These are phyloP conservation scores for Spea bombifrons DNA, from an alignment of 2,113 vertebrate species.

Conservation along the genomic window DNA sequence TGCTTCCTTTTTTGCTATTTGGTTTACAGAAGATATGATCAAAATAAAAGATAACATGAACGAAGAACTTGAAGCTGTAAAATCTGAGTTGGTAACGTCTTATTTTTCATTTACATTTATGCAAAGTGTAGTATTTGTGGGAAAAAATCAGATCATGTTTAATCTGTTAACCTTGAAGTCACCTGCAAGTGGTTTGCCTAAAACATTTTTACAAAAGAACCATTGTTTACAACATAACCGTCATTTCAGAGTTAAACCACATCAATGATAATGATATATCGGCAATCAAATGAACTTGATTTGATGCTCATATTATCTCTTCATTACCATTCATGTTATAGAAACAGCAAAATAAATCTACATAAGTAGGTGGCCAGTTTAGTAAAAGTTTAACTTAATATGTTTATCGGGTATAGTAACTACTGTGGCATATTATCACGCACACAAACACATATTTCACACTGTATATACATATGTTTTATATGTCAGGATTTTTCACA, in stretches of 20 bases:
- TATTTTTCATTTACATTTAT: slow-evolving; percentile 11
- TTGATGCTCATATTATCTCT: too few species aligned
- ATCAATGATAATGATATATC: too few species aligned
- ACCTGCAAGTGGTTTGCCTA: too few species aligned
- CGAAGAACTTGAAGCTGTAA: slow-evolving; percentile 70
- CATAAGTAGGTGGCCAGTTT: not conserved
- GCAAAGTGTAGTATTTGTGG: not conserved
- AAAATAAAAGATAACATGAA: slow-evolving; percentile 69
- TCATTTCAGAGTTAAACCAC: too few species aligned
- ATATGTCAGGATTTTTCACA: slow-evolving; percentile 53
- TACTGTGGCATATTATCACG: not conserved
- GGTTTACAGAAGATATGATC: slow-evolving; percentile 66
- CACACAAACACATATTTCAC: not conserved
- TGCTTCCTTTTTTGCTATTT: not conserved
- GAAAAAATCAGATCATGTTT: too few species aligned
- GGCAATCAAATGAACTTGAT: too few species aligned
- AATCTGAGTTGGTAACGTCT: slow-evolving; percentile 69
- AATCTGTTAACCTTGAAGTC: too few species aligned
- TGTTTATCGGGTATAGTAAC: not conserved
- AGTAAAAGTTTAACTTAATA: not conserved
- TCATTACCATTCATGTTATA: too few species aligned
- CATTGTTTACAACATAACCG: too few species aligned
- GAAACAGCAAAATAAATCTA: too few species aligned
- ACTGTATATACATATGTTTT: not conserved
- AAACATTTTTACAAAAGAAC: too few species aligned